Base-by-base conservation (phyloP, 2,113 vertebrate genomes). In the Mustela nigripes region DNA sequence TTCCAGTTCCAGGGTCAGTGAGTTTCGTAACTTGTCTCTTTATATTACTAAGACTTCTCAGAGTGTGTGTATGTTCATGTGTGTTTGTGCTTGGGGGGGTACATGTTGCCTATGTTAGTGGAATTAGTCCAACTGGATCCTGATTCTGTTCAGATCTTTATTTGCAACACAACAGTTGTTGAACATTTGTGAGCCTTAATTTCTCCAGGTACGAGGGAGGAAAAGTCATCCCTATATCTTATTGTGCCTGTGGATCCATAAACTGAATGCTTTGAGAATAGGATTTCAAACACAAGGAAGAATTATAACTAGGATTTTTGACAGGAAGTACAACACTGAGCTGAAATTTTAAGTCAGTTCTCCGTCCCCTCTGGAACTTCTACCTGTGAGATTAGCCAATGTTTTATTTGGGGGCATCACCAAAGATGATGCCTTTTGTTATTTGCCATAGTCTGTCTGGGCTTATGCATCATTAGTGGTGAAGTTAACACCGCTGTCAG, bases 1-100 rank as follows among this genome's bases (percentile, higher is more conserved):
- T 98, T 96, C 96, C 92, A 87, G 85, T 89, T 78, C 9, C 26
- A 63, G 65, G 48, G 87, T n/a, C 79, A 93, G 60, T 94, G 76
- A 56, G 71, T 93, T 98, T 91, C 81, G 4, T 65, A 93, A 86
- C 24, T 58, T 48, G 81, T 58, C 89, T 71, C 12, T 62, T 65
- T 69, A 19, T 90, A 7, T 90, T 45, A 42, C 11, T 65, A 63
- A 93, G 62, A 36, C 14, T 91, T 73, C 36, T 91, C 18, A 63
- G 79, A 60, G 9, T 39, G 28, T 96, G 58, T 19, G 0, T 26
- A 1, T 76, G 28, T 90, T 33, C 14, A 6, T 24, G 12, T 28
- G n/a, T 50, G 7, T 42, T 11, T 39, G 28, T 9, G 8, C 11
- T 28, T 78, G n/a, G 60, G 56, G 39, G 14, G 39, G 14, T 83